Conservation (phyloP, 2,888 invertebrate genomes). For the Dryobotodes eremita region DNA sequence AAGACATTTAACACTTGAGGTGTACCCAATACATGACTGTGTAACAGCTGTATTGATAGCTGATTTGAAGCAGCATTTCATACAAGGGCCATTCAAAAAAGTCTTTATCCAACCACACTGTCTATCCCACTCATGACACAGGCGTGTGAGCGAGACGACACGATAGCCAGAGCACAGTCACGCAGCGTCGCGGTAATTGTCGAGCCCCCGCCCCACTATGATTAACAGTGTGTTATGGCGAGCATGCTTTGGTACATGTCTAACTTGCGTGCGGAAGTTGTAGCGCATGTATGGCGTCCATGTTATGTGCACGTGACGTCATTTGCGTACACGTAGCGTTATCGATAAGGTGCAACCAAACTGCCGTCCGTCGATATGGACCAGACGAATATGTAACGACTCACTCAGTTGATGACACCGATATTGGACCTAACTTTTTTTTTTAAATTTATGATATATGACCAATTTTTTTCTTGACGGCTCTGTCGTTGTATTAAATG, state of each 20-base stretch:
- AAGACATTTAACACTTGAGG: neutral
- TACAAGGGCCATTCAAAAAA: neutral
- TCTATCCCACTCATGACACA: constrained; percentile 23
- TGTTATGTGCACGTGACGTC: constrained; percentile 27
- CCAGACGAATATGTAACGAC: neutral
- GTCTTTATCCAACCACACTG: constrained; percentile 13
- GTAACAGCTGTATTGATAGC: neutral
- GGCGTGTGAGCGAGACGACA: constrained; percentile 70
- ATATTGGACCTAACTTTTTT: neutral
- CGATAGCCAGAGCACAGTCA: constrained; percentile 66
- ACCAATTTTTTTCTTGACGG: no score
- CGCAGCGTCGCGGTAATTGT: constrained; percentile 69
- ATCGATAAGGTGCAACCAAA: constrained; percentile 35
- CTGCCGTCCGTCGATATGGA: constrained; percentile 26
- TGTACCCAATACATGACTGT: neutral
- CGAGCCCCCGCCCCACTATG: constrained; percentile 69
- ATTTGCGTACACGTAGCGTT: constrained; percentile 28
- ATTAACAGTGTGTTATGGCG: constrained; percentile 86
- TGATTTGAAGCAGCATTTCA: neutral
- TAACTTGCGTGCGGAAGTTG: constrained; percentile 77
- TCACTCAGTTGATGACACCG: neutral
- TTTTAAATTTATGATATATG: no score
- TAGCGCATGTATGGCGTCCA: constrained; percentile 54
- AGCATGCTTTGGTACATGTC: constrained; percentile 87
- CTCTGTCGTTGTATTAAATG: neutral